Conservation (phyloP, 92 coral and sea anemone genomes). For the Zoanthus sociatus region DNA sequence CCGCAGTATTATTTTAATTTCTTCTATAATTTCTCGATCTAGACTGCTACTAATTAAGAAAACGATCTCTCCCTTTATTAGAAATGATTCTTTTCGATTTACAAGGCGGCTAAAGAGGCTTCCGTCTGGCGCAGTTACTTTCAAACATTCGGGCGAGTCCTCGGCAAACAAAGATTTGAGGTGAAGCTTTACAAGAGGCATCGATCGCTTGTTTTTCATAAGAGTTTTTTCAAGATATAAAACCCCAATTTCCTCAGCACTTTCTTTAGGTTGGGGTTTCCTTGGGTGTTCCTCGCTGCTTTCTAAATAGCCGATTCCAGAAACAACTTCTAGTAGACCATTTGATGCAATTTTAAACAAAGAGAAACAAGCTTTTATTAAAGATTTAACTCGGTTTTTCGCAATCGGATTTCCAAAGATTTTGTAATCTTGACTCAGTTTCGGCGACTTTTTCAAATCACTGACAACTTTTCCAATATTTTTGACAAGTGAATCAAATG, state of each 20-base stretch:
- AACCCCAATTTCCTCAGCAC: not conserved
- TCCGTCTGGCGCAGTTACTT: not conserved
- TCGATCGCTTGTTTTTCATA: slow-evolving; percentile 30
- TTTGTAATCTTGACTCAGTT: slow-evolving; percentile 19
- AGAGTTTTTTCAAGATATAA: slow-evolving; percentile 14
- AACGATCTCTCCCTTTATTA: not conserved
- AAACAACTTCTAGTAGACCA: slow-evolving; percentile 19
- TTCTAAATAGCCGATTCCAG: slow-evolving; percentile 15
- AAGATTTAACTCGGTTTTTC: not conserved
- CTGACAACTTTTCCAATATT: not conserved
- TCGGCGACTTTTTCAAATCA: not conserved
- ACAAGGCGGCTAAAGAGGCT: not conserved
- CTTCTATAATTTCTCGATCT: slow-evolving; percentile 22
- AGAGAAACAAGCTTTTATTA: slow-evolving; percentile 40
- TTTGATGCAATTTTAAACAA: slow-evolving; percentile 33
- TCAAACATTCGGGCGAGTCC: slow-evolving; percentile 7
- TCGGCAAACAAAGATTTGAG: not conserved
- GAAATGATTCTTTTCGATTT: slow-evolving; percentile 22
- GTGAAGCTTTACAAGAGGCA: not conserved
- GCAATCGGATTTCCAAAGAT: slow-evolving; percentile 22
- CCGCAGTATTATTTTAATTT: slow-evolving; percentile 1
- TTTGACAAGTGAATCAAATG: slow-evolving; percentile 12
- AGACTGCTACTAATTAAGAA: slow-evolving; percentile 3
- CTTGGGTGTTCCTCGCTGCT: not conserved
- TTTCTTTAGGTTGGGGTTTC: not conserved